phyloP scores from a whole-genome alignment of 2,888 invertebrate genomes.

The Palloptera scutellata region DNA sequence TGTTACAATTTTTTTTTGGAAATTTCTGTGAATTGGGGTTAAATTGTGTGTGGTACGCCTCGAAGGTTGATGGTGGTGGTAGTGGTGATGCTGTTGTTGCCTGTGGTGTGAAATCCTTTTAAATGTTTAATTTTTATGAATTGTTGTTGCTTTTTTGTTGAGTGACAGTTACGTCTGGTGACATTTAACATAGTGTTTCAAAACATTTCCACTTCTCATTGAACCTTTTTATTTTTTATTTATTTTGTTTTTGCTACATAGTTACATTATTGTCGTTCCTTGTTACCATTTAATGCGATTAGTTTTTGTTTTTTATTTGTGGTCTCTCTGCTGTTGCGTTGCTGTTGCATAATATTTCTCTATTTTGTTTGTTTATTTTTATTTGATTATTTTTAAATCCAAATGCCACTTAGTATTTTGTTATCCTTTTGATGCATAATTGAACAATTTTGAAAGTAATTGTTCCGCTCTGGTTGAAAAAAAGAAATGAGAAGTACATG shows the following conservation, averaged over 20 bases:
- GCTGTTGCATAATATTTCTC: too few species aligned
- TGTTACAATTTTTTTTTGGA: slow-evolving; percentile 7
- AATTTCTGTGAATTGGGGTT: too few species aligned
- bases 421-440: slow-evolving; percentile 30
- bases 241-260: too few species aligned
- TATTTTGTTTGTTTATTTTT: slow-evolving; percentile 30
- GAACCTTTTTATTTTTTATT: too few species aligned
- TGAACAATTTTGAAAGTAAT: slow-evolving; percentile 16
- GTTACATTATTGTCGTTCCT: neutral
- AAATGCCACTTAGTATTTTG: slow-evolving; percentile 8
- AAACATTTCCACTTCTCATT: too few species aligned
- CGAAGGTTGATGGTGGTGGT: too few species aligned
- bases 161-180: neutral
- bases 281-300: slow-evolving; percentile 29
- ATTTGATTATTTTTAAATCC: slow-evolving; percentile 13
- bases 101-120: slow-evolving; percentile 4
- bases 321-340: slow-evolving; percentile 1
- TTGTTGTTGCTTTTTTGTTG: neutral
- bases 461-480: too few species aligned
- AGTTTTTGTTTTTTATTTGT: slow-evolving; percentile 4
- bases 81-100: too few species aligned
- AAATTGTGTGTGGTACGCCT: neutral
- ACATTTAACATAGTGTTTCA: neutral
- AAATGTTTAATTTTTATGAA: neutral
- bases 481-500: too few species aligned